These are phyloP conservation scores for Formica exsecta DNA, from an alignment of 1,140 invertebrate genomes.

Conservation along the genomic window DNA sequence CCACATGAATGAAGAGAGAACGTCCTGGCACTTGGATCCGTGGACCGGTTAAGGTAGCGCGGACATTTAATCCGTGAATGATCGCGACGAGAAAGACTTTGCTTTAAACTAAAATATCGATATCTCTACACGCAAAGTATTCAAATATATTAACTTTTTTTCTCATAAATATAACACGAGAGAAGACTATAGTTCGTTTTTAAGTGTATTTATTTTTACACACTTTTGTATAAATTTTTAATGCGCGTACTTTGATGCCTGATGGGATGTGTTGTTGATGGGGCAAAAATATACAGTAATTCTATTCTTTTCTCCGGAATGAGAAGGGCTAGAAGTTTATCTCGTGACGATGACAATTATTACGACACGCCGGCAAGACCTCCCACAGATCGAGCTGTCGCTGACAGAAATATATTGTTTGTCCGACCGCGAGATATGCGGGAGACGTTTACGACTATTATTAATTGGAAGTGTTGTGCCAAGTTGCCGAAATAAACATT, in stretches of 20 bases:
- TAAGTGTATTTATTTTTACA: neutral
- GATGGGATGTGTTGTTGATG: neutral
- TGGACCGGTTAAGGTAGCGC: constrained; percentile 35
- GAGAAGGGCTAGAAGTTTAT: neutral
- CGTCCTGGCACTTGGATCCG: constrained; percentile 62
- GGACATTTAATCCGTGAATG: constrained; percentile 33
- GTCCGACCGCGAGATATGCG: constrained; percentile 55
- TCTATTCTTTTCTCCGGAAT: neutral
- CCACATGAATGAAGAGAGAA: constrained; percentile 76
- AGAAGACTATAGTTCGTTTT: neutral
- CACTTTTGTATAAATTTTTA: neutral
- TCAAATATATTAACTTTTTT: neutral
- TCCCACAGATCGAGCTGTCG: constrained; percentile 59
- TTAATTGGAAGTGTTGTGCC: constrained; percentile 74
- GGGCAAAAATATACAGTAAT: neutral
- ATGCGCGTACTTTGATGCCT: neutral
- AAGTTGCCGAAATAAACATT: constrained; percentile 71
- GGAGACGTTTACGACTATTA: constrained; percentile 70
- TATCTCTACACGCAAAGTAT: neutral
- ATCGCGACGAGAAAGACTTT: constrained; percentile 29
- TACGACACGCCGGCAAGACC: constrained; percentile 62
- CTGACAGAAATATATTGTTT: constrained; percentile 74
- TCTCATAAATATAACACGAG: neutral
- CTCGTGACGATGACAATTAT: constrained; percentile 46
- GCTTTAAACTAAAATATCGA: neutral